Conservation (phyloP, 2,888 invertebrate genomes). For the Rapana venosa region DNA sequence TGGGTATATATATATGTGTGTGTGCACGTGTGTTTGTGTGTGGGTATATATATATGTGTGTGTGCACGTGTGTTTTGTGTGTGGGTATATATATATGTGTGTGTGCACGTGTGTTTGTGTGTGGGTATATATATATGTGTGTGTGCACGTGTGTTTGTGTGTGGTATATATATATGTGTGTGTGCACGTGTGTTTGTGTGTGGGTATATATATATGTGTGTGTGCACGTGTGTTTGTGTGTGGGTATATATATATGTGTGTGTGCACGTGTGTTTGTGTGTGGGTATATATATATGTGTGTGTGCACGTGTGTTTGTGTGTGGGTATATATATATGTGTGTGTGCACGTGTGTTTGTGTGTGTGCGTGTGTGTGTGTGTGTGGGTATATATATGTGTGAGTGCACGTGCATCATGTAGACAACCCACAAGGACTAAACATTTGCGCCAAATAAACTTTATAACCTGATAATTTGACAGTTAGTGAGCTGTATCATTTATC, state of each 20-base stretch:
- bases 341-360: not conserved
- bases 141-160: too few relatives aligned
- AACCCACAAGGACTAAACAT: too few relatives aligned
- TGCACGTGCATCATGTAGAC: too few relatives aligned
- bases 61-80: not conserved
- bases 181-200: not conserved
- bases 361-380: not conserved
- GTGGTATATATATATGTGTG: not conserved
- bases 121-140: not conserved
- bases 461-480: too few relatives aligned
- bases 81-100: not conserved
- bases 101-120: not conserved
- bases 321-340: not conserved
- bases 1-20: not conserved
- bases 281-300: not conserved
- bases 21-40: not conserved
- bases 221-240: not conserved
- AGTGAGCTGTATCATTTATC: too few relatives aligned
- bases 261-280: not conserved
- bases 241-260: not conserved
- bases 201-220: not conserved
- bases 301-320: too few relatives aligned
- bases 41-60: not conserved
- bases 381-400: too few relatives aligned
- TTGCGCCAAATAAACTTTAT: too few relatives aligned